Conservation (phyloP, 2,113 vertebrate species). For the Amphiprion percula region DNA sequence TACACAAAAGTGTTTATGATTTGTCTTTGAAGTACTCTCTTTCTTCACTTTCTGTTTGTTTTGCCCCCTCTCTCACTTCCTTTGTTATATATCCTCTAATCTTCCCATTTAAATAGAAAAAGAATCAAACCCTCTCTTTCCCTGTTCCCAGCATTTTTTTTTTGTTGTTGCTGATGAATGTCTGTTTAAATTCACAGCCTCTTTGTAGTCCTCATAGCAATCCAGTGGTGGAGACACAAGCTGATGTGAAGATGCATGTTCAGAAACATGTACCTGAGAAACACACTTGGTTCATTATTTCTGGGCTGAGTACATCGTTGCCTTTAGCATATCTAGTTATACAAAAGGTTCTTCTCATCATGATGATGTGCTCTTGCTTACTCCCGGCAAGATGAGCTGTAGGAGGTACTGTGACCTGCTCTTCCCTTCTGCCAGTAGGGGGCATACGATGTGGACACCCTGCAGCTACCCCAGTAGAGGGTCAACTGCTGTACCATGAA, state of each 20-base stretch:
- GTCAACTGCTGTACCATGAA: constrained; percentile 56
- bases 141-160: constrained; percentile 29
- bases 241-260: background rate
- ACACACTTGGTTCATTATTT: constrained; percentile 23
- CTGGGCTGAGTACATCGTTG: constrained; percentile 30
- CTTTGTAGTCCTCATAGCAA: constrained; percentile 20
- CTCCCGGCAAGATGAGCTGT: constrained; percentile 35
- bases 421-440: constrained; percentile 54
- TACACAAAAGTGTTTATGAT: constrained; percentile 23
- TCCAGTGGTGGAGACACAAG: constrained; percentile 9
- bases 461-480: constrained; percentile 46
- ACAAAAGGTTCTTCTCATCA: constrained; percentile 30
- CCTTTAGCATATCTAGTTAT: constrained; percentile 32
- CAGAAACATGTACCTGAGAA: background rate
- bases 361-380: background rate
- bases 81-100: constrained; percentile 49
- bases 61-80: constrained; percentile 9
- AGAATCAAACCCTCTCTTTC: background rate
- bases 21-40: constrained; percentile 45
- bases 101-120: constrained; percentile 27
- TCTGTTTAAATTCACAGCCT: constrained; percentile 57
- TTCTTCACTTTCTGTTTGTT: constrained; percentile 24
- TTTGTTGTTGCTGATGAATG: constrained; percentile 56
- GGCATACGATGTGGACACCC: constrained; percentile 45
- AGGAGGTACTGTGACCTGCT: constrained; percentile 38